Conservation (phyloP, 2,888 invertebrate genomes). For the Troides oblongomaculatus region DNA sequence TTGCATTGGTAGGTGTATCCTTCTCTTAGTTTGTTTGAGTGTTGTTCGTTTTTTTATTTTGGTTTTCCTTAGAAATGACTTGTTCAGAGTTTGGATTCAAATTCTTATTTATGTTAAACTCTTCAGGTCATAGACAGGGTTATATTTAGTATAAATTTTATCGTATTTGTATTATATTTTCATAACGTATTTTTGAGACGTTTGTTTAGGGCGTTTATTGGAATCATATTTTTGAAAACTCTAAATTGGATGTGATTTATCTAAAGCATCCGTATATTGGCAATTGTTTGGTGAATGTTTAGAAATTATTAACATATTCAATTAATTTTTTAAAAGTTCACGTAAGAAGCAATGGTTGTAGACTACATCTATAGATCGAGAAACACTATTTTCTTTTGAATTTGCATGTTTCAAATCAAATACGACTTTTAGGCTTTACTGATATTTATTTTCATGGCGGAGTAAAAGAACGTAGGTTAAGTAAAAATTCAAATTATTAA, state of each 20-base stretch:
- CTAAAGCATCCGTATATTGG: conserved; percentile 66
- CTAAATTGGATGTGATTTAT: conserved; percentile 73
- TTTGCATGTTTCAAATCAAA: conserved; percentile 27
- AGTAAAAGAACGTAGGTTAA: conserved; percentile 72
- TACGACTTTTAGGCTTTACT: conserved; percentile 40
- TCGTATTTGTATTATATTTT: conserved; percentile 80
- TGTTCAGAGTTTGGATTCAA: conserved; percentile 72
- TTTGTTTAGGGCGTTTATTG: conserved; percentile 77
- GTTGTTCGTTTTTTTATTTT: conserved; percentile 32
- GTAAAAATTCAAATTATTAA: conserved; percentile 79
- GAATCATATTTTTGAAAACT: conserved; percentile 78
- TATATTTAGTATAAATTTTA: conserved; percentile 81
- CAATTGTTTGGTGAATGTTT: conserved; percentile 36
- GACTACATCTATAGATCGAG: conserved; percentile 21
- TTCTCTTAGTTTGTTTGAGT: conserved; percentile 33
- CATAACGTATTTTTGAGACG: conserved; percentile 79
- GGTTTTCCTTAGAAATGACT: conserved; percentile 63
- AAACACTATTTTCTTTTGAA: conserved; percentile 11
- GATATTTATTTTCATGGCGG: conserved; percentile 54
- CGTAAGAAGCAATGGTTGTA: conserved; percentile 18
- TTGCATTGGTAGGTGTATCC: conserved; percentile 32
- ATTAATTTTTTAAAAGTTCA: conserved; percentile 41
- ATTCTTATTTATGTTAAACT: conserved; percentile 65
- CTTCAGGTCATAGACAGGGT: conserved; percentile 81
- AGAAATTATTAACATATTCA: conserved; percentile 29